Evolutionary conservation across 2,797 vertebrate genomes (phyloP), one percentile per base, ranked within the genome.

Genomic region (Psittacula echo): DNA sequence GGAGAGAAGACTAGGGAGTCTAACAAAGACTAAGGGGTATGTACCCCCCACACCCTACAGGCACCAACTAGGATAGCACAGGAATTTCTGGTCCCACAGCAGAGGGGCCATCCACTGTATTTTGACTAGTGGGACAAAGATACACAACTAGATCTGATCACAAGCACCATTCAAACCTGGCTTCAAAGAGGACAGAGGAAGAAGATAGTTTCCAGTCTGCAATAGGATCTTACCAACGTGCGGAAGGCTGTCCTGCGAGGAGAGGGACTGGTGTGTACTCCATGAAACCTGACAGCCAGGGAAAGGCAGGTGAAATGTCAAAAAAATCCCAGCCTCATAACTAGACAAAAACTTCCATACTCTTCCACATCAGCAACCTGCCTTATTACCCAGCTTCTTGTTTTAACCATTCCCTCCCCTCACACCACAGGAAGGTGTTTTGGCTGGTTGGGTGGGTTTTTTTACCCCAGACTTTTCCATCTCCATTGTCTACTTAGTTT

Each of bases 231-330:
- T 94, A 98, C 97, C 97, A 97, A 66, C 97, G 96, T 53, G 97
- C 85, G 4, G 97, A 96, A 81, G 97, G 97, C 62, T 95, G 97
- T 90, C 97, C 96, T 65, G 95, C 29, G 0, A 93, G 47, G 39
- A 93, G 56, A 1, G 95, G 98, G 81, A 99, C 98, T 94, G 98
- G 95, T 93, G 97, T 97, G 96, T 99, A 99, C 96, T 99, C 99
- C 99, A 99, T 99, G 95, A 98, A 98, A 94, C 98, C 99, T 99
- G 95, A 70, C 45, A 80, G 58, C 9, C 26, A 66, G 41, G 27
- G 39, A 93, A 71, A 93, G 29, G 48, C 30, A 75, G 42, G 18
- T 76, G 37, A 95, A 58, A 29, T 14, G 23, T 68, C 50, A 29
- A 72, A 62, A 70, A 84, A 90, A 50, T 5, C 19, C 82, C 45